phyloP scores from a whole-genome alignment of 2,888 invertebrate genomes.

The Camponotus fellah region DNA sequence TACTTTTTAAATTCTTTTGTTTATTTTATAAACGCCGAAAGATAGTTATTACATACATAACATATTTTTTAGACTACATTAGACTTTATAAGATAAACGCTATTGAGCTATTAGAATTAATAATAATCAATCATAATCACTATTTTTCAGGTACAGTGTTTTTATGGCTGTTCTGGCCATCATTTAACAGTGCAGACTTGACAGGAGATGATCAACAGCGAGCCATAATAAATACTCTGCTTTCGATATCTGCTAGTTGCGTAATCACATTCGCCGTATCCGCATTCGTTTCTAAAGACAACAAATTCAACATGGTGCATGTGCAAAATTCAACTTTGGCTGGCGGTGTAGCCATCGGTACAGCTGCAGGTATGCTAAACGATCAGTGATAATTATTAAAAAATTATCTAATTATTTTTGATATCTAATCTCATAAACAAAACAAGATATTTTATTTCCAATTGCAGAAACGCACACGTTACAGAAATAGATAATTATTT shows the following conservation, averaged over 20 bases:
- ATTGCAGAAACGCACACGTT: too few species aligned
- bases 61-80: too few species aligned
- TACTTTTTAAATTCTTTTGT: too few species aligned
- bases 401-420: neutral
- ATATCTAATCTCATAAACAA: neutral
- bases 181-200: slow-evolving; percentile 96
- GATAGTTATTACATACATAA: too few species aligned
- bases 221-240: slow-evolving; percentile 97
- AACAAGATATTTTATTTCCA: neutral
- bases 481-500: too few species aligned
- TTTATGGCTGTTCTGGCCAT: slow-evolving; percentile 99
- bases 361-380: slow-evolving; percentile 87
- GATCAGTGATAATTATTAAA: neutral
- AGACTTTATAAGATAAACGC: neutral
- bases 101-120: neutral
- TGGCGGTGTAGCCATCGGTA: slow-evolving; percentile 97
- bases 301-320: slow-evolving; percentile 96
- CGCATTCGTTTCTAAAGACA: slow-evolving; percentile 90
- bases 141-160: slow-evolving; percentile 92
- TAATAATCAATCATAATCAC: neutral
- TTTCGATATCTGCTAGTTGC: slow-evolving; percentile 93
- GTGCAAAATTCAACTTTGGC: slow-evolving; percentile 97
- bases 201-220: slow-evolving; percentile 91
- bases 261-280: slow-evolving; percentile 95
- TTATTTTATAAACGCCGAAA: too few species aligned